Base-by-base conservation (phyloP, 2,113 vertebrate species). In the Rutilus rutilus region DNA sequence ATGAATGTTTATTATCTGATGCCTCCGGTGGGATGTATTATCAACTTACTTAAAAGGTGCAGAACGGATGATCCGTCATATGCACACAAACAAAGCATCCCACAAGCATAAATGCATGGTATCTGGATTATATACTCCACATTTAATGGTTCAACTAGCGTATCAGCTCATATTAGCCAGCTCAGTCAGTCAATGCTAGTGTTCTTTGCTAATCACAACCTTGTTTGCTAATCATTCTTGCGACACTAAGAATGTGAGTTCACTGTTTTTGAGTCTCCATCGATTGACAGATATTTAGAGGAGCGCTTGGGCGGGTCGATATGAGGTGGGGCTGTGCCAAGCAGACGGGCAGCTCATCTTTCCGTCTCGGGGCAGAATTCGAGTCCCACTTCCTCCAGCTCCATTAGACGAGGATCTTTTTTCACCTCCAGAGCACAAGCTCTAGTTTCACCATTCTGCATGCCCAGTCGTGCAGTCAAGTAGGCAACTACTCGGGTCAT, bases 281-380 rank as follows among this genome's bases (percentile, higher is more conserved):
- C 17, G 80, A 87, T 86, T 36, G 6, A 10, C n/a, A 6, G 80
- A 81, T 85, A 54, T 86, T 80, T 79, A 54, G 73, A 57, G 74
- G 59, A 30, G 83, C 86, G 65, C 25, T 42, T 4, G 81, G 82
- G 25, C 42, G 57, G 83, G 86, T 92, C 90, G 86, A 85, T 86
- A 87, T 59, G 39, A 84, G 86, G 83, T 80, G 25, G 27, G 88
- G 54, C 84, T n/a, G 42, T 65, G 19, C 57, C 85, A 87, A 82
- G 45, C 82, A 88, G 89, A 86, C 52, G 65, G n/a, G 79, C 1
- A 19, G 87, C 84, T 95, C 90, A 30, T 86, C 87, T 95, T 94
- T 92, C 91, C 88, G 88, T 91, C 88, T 88, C 45, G 10, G 80
- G 85, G 93, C 95, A 93, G 88, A 95, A 95, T 93, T 82, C 80